Evolutionary conservation across 2,113 vertebrate species (phyloP).

Genomic region (Sapajus apella): DNA sequence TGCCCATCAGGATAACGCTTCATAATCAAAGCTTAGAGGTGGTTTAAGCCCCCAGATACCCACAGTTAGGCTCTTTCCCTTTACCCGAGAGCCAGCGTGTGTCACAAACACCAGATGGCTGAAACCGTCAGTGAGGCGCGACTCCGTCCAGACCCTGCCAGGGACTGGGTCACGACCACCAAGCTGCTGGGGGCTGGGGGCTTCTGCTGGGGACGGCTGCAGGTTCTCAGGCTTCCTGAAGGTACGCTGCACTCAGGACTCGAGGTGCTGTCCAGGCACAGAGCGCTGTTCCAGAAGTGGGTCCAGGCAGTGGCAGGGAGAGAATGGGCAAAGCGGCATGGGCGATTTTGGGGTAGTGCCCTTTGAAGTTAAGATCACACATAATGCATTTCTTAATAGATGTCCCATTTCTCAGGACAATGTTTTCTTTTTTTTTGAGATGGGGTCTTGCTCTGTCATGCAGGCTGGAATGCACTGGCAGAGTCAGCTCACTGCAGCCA

Average conservation of each 20-base stretch:
- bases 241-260: rapidly evolving
- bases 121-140: rapidly evolving
- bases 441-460: too few species aligned
- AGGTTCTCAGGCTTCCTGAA: not conserved
- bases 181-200: not conserved
- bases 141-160: rapidly evolving
- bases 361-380: not conserved
- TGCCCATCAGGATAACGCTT: rapidly evolving
- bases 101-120: rapidly evolving
- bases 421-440: not conserved
- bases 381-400: not conserved
- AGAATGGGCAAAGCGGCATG: too few species aligned
- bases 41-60: rapidly evolving
- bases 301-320: rapidly evolving
- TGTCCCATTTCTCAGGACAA: not conserved
- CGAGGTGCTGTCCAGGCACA: rapidly evolving
- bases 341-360: not conserved
- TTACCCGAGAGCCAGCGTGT: rapidly evolving
- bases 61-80: rapidly evolving
- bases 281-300: not conserved
- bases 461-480: too few species aligned
- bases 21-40: too few species aligned
- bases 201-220: too few species aligned
- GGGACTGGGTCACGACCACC: not conserved
- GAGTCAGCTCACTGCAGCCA: too few species aligned